Conservation (phyloP, 2,113 vertebrate species). For the Myiozetetes cayanensis region DNA sequence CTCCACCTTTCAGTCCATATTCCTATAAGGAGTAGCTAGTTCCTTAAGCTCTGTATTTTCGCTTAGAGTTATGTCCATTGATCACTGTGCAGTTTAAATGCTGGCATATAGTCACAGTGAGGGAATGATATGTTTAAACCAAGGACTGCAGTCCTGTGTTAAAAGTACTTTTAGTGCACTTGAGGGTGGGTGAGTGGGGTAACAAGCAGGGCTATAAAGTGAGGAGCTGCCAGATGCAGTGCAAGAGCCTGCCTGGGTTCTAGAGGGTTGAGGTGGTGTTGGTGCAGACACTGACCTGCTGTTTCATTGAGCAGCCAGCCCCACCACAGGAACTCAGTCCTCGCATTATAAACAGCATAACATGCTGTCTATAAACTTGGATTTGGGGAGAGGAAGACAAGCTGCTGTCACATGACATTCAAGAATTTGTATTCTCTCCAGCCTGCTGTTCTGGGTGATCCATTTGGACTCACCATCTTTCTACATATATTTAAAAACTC, state of each 20-base stretch:
- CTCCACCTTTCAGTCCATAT: not conserved
- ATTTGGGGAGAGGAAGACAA: not conserved
- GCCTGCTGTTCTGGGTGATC: not conserved
- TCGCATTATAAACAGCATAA: not conserved
- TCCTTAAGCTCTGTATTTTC: not conserved
- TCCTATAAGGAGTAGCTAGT: not conserved
- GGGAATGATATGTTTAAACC: not conserved
- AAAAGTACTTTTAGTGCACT: not conserved
- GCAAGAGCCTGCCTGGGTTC: not conserved
- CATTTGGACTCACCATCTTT: not conserved
- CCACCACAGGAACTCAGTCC: fast-evolving
- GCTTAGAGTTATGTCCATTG: not conserved
- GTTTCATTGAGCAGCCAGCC: not conserved
- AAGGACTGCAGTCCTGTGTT: not conserved
- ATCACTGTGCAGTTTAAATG: not conserved
- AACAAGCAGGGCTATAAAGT: not conserved
- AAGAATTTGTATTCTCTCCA: not conserved
- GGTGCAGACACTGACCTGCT: not conserved
- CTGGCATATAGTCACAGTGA: not conserved
- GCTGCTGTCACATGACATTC: not conserved
- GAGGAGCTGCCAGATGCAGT: not conserved
- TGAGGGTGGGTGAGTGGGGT: not conserved
- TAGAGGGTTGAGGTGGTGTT: not conserved
- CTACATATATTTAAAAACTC: not conserved
- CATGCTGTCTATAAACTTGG: not conserved